A percentile compares a stretch with the other conserved stretches of the same genome.
These are phyloP conservation scores for Apotomis capreana DNA, from an alignment of 2,888 invertebrate genomes.

Conservation along the genomic window DNA sequence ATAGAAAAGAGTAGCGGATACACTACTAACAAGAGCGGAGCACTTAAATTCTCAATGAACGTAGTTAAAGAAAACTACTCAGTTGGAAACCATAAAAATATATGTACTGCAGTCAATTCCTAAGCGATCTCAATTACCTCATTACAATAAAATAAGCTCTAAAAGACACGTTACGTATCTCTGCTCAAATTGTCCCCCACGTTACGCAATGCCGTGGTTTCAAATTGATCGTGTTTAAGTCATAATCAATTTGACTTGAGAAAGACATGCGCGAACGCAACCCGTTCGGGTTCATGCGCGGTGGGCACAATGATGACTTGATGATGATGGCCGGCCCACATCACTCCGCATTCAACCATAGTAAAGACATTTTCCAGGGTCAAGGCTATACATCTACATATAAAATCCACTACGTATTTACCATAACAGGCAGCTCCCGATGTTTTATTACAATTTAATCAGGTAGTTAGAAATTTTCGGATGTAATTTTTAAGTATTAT, in stretches of 20 bases:
- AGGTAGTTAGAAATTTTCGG: too few relatives aligned
- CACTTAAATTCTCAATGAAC: too few relatives aligned
- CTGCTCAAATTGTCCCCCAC: constrained; percentile 1
- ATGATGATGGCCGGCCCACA: constrained; percentile 37
- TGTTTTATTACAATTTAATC: too few relatives aligned
- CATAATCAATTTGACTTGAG: constrained; percentile 24
- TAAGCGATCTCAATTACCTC: too few relatives aligned
- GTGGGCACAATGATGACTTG: constrained; percentile 40
- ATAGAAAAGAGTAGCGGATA: too few relatives aligned
- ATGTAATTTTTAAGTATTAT: too few relatives aligned
- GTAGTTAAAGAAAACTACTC: too few relatives aligned
- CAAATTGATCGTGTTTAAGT: constrained; percentile 33
- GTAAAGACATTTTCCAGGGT: constrained; percentile 32
- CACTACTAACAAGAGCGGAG: too few relatives aligned
- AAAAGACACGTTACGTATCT: constrained; percentile 2
- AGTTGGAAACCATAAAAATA: too few relatives aligned
- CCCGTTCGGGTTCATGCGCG: constrained; percentile 28
- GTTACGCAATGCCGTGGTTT: constrained; percentile 26
- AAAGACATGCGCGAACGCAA: constrained; percentile 11
- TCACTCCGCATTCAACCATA: constrained; percentile 37
- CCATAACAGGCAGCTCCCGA: neutral
- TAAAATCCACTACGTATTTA: neutral
- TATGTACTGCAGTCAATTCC: too few relatives aligned
- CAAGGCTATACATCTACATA: constrained; percentile 25
- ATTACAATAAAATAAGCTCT: neutral